Percentiles rank a stretch among this genome's conserved stretches.
These are phyloP conservation scores for Nothobranchius furzeri DNA, from an alignment of 2,113 vertebrate species.

Conservation along the genomic window DNA sequence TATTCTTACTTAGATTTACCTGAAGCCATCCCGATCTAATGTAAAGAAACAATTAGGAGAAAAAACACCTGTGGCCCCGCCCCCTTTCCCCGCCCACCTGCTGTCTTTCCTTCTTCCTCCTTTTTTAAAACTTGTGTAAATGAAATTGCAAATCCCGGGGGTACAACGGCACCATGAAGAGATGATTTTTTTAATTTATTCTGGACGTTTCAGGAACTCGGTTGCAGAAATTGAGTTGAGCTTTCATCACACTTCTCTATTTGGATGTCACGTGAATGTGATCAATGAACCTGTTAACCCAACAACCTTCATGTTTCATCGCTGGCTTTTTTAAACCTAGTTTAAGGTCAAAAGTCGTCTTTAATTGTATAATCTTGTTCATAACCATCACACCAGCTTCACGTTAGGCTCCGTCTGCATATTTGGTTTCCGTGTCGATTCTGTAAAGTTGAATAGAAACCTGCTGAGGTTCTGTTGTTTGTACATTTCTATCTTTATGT, in stretches of 20 bases:
- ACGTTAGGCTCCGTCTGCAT: constrained; percentile 50
- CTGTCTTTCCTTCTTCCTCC: constrained; percentile 55
- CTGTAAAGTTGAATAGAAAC: constrained; percentile 53
- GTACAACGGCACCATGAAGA: constrained; percentile 72
- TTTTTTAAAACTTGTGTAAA: constrained; percentile 76
- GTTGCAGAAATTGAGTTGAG: constrained; percentile 31
- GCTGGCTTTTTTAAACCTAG: constrained; percentile 10
- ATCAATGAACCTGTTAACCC: constrained; percentile 42
- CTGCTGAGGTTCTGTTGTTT: constrained; percentile 56
- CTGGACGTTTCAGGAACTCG: constrained; percentile 42
- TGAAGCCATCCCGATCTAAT: constrained; percentile 84
- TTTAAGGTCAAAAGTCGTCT: constrained; percentile 25
- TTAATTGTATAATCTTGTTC: constrained; percentile 32
- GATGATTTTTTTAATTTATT: constrained; percentile 67
- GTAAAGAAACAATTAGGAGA: constrained; percentile 76
- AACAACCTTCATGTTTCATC: constrained; percentile 37
- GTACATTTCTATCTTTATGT: constrained; percentile 63
- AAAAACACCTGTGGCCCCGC: constrained; percentile 65
- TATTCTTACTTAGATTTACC: constrained; percentile 84
- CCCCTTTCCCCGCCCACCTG: constrained; percentile 41
- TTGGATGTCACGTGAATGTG: constrained; percentile 66
- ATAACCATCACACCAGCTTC: constrained; percentile 45
- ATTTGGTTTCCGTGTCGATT: constrained; percentile 59
- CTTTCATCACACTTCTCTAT: constrained; percentile 37
- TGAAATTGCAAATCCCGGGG: constrained; percentile 65